phyloP scores from a whole-genome alignment of 1,140 invertebrate species.

The Grapholita molesta region DNA sequence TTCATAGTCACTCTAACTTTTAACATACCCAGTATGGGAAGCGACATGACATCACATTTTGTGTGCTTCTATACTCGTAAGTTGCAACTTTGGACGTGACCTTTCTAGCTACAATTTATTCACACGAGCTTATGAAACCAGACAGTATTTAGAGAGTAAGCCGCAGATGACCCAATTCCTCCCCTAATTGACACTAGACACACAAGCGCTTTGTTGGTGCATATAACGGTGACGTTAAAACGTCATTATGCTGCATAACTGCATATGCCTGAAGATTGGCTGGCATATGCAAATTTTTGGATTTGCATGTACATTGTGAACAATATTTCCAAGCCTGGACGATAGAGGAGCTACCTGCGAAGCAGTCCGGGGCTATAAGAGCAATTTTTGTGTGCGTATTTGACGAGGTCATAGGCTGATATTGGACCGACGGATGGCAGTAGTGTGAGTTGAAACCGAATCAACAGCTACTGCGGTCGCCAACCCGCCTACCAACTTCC shows the following conservation, averaged over 20 bases:
- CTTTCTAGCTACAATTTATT: slow-evolving; percentile 13
- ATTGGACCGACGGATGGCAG: too few species aligned
- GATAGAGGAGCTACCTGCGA: too few species aligned
- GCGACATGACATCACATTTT: too few species aligned
- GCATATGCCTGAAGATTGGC: not conserved
- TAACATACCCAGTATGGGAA: too few species aligned
- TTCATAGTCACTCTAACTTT: too few species aligned
- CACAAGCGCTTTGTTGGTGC: not conserved
- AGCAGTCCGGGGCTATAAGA: too few species aligned
- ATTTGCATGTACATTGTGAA: not conserved
- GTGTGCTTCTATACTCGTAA: not conserved
- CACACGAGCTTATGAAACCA: not conserved
- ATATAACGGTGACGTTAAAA: not conserved
- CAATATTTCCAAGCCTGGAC: too few species aligned
- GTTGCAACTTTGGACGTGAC: not conserved
- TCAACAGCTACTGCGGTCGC: too few species aligned
- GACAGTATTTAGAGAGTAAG: slow-evolving; percentile 8
- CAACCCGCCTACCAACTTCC: too few species aligned
- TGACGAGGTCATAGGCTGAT: too few species aligned
- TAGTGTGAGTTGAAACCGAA: too few species aligned
- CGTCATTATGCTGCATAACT: not conserved
- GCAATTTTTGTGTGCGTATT: too few species aligned
- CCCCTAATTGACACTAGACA: slow-evolving; percentile 14
- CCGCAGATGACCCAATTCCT: slow-evolving; percentile 10
- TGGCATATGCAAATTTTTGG: not conserved